Percentiles rank a stretch among this genome's conserved stretches.
These are phyloP conservation scores for Papilio dardanus DNA, from an alignment of 1,140 invertebrate species.

Conservation along the genomic window DNA sequence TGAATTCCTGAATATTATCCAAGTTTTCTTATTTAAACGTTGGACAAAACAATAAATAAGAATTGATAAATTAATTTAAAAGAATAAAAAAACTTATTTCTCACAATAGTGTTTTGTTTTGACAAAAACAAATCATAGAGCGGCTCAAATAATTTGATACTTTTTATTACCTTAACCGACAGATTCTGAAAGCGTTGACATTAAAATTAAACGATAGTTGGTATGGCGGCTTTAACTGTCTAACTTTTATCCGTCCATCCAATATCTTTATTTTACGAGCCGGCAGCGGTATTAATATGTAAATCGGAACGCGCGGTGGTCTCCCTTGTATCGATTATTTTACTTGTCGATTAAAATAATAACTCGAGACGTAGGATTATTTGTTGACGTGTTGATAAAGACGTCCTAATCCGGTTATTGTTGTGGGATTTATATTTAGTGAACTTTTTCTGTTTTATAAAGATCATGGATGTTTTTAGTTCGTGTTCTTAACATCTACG, in stretches of 20 bases:
- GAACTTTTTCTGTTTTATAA: too few relatives aligned
- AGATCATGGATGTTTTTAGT: too few relatives aligned
- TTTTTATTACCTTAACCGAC: conserved; percentile 52
- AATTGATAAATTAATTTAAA: too few relatives aligned
- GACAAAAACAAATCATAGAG: conserved; percentile 37
- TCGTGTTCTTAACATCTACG: too few relatives aligned
- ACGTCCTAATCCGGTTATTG: neutral
- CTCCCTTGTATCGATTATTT: conserved; percentile 58
- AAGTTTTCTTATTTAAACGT: too few relatives aligned
- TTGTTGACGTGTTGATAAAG: conserved; percentile 31
- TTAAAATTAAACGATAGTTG: conserved; percentile 73
- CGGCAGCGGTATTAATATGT: conserved; percentile 79
- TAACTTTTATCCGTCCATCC: conserved; percentile 65
- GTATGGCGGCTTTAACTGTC: conserved; percentile 65
- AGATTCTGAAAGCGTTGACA: conserved; percentile 61
- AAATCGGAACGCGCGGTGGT: conserved; percentile 75
- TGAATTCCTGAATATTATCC: too few relatives aligned
- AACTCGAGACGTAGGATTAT: conserved; percentile 44
- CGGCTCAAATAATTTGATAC: conserved; percentile 42
- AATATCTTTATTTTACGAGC: conserved; percentile 80
- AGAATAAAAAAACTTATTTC: too few relatives aligned
- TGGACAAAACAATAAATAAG: too few relatives aligned
- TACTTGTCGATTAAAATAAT: conserved; percentile 67
- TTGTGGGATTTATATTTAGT: neutral
- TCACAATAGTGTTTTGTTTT: too few relatives aligned